These are phyloP conservation scores for Oikopleura dioica DNA, from an alignment of 23 tunicate species.

Conservation along the genomic window DNA sequence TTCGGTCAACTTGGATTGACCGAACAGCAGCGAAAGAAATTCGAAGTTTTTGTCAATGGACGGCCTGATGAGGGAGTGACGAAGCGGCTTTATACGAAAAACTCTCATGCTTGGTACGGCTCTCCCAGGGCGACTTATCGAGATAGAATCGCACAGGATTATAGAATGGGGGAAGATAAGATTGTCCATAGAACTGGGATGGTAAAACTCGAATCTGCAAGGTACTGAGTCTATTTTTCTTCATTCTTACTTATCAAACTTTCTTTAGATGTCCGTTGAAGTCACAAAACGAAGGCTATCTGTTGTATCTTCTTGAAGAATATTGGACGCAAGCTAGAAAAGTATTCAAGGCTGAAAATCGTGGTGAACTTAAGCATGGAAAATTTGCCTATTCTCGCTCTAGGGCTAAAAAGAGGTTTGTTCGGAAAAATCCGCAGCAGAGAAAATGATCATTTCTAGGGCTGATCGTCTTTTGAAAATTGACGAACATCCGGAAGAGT, in stretches of 20 bases:
- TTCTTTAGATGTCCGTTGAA: conserved; percentile 7
- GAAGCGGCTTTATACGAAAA: not conserved
- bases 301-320: not conserved
- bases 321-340: not conserved
- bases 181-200: not conserved
- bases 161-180: conserved; percentile 7
- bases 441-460: not conserved
- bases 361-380: conserved; percentile 3
- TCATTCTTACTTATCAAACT: too few species aligned
- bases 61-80: conserved; percentile 8
- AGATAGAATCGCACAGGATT: not conserved
- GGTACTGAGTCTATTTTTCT: too few species aligned
- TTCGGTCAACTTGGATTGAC: not conserved
- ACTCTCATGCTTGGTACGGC: not conserved
- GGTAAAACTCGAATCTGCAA: conserved; percentile 2
- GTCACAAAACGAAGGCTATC: not conserved
- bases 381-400: not conserved
- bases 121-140: not conserved
- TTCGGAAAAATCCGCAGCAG: not conserved
- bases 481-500: not conserved
- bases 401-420: conserved; percentile 1
- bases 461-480: not conserved
- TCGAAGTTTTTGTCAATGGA: not conserved
- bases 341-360: not conserved
- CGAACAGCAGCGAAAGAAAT: not conserved